Evolutionary conservation across 2,113 vertebrate species (phyloP), one percentile per base, ranked within the genome.

Genomic region (Daubentonia madagascariensis): DNA sequence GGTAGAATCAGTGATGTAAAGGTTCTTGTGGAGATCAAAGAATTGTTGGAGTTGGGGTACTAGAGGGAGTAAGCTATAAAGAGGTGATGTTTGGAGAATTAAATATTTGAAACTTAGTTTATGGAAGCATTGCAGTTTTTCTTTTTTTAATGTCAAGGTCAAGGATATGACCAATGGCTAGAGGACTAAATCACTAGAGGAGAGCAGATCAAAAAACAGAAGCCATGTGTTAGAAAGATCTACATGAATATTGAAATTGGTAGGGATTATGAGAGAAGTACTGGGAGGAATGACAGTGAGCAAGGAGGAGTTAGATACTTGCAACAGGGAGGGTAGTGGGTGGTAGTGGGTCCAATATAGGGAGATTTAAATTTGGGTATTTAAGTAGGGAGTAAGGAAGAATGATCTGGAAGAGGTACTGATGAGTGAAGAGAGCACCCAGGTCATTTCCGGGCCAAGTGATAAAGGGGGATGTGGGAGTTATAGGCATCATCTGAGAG

Each of bases 81-180:
- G 14, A 83, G 67, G 30, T 78, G 8, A 95, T 81, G 4, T 43
- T 87, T 93, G 12, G 35, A 89, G 65, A 92, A 89, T 75, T n/a
- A 94, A 40, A 86, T 61, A 89, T 84, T 84, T 94, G 80, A 86
- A 93, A 81, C 75, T 48, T 59, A 86, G 25, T 79, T 70, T 72
- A n/a, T 72, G 5, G 61, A 48, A 86, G 17, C 9, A 22, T 63
- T 93, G 23, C 5, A n/a, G 30, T 11, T 89, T 89, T 81, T 11
- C 61, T 72, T 12, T 50, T 45, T 75, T 90, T 57, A 65, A 59
- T 73, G 18, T 40, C 20, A 79, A 85, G 57, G 30, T 59, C 48
- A 75, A 85, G 20, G 30, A 22, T 79, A 70, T 93, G 65, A 87
- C 61, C 43, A 52, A 20, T 52, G 73, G 20, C 72, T 91, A 75